phyloP scores from a whole-genome alignment of 1,140 invertebrate species.

The Drosophila azteca region DNA sequence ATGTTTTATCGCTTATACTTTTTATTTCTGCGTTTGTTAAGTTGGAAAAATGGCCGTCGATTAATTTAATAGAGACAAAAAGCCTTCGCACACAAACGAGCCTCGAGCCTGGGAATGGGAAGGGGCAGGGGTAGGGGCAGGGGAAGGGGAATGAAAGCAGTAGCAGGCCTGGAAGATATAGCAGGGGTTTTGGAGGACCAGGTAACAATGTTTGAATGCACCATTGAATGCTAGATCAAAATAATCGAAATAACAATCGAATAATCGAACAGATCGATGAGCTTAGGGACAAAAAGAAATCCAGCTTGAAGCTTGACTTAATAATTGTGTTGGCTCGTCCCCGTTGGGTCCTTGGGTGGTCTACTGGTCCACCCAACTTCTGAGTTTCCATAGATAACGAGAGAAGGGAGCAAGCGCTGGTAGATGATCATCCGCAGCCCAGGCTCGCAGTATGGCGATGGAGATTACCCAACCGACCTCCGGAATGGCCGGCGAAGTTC shows the following conservation, averaged over 20 bases:
- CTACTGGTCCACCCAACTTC: background rate
- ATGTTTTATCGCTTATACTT: constrained; percentile 83
- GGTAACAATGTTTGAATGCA: no score
- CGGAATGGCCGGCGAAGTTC: constrained; percentile 19
- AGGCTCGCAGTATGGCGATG: background rate
- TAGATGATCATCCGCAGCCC: background rate
- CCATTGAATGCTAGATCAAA: no score
- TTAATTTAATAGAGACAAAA: constrained; percentile 84
- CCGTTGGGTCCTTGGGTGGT: no score
- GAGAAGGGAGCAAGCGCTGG: constrained; percentile 3
- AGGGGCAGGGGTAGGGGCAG: background rate
- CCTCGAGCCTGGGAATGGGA: constrained; percentile 29
- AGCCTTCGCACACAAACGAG: constrained; percentile 69
- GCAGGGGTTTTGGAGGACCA: background rate
- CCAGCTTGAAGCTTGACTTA: no score
- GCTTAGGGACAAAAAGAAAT: no score
- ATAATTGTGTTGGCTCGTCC: no score
- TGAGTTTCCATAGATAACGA: constrained; percentile 20
- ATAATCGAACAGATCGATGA: no score
- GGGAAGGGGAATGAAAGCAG: background rate
- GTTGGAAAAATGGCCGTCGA: constrained; percentile 83
- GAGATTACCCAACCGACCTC: constrained; percentile 30
- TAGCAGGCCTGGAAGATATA: background rate
- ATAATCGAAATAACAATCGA: no score
- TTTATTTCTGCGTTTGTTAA: constrained; percentile 74